These are phyloP conservation scores for Cryptus armator DNA, from an alignment of 2,888 invertebrate species.

Conservation along the genomic window DNA sequence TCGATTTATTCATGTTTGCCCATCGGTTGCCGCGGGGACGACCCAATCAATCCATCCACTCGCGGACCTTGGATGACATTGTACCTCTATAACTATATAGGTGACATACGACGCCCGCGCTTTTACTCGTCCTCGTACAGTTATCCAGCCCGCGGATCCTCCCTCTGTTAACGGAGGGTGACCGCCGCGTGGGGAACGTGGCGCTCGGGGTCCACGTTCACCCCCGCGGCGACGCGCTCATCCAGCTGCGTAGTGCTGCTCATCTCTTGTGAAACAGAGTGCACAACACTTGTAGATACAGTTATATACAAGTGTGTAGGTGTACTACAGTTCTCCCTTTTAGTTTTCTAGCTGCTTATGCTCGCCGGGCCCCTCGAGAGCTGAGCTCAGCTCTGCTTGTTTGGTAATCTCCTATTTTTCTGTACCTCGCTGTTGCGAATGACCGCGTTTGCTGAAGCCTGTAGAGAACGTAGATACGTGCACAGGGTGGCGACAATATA, in stretches of 20 bases:
- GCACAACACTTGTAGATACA: neutral
- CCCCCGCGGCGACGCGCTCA: neutral
- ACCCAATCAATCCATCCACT: constrained; percentile 80
- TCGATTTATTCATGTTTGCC: constrained; percentile 80
- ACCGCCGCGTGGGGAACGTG: neutral
- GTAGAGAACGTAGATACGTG: constrained; percentile 12
- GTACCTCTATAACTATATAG: constrained; percentile 7
- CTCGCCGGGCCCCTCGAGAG: neutral
- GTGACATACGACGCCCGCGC: constrained; percentile 19
- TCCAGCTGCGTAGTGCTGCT: neutral
- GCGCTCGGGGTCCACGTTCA: neutral
- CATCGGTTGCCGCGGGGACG: constrained; percentile 83
- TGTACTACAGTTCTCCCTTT: neutral
- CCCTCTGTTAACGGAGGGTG: neutral
- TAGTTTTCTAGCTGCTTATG: neutral
- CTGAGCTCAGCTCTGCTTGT: constrained; percentile 28
- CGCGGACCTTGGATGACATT: constrained; percentile 10
- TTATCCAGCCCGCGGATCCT: neutral
- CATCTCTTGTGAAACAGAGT: neutral
- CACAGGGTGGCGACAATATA: neutral
- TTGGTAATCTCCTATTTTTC: constrained; percentile 35
- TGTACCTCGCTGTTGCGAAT: constrained; percentile 49
- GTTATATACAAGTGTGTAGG: neutral
- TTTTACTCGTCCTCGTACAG: constrained; percentile 37
- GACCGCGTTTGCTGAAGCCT: constrained; percentile 42